Evolutionary conservation across 2,888 invertebrate species (phyloP), one percentile per base, ranked within the genome.

Genomic region (Gordius sp.): DNA sequence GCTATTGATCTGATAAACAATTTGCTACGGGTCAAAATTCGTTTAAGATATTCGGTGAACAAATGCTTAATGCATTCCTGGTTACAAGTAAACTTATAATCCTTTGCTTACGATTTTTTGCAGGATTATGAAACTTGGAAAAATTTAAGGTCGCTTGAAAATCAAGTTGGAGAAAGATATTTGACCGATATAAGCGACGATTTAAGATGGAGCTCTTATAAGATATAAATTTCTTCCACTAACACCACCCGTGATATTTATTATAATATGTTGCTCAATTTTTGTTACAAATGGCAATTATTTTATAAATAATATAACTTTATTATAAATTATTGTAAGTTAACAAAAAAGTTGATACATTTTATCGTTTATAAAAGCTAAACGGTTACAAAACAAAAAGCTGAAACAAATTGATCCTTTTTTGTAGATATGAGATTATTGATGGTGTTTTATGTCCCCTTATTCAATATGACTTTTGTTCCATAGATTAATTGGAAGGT

Each of bases 1-100:
- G 84, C 91, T 60, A 87, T 93, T 69, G 91, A 93, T 73, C 76
- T 97, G 64, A 97, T 97, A 66, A 89, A 84, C 72, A 89, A 89
- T 73, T 75, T 97, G 65, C 76, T 97, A 60, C 91, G 93, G 80
- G 93, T 75, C 58, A 75, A 72, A 63, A 71, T 72, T 23, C 8
- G 56, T 57, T 23, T 23, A 57, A 56, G 53, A 26, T 55, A 57
- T 57, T 26, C 26, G 16, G 55, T 54, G 26, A 54, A 54, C 27
- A 54, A 54, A 28, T 54, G 55, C 27, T 20, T 54, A 27, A 4
- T 56, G 41, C 57, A 57, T 26, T 25, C 57, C 16, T 54, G 55
- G 55, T 20, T 54, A 25, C 55, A 54, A 54, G 47, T 47, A 16
- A 20, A n/a, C n/a, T n/a, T n/a, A 23, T 47, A 23, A 8, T 16